Percentiles rank a stretch among this genome's conserved stretches.
These are phyloP conservation scores for Microcebus tavaratra DNA, from an alignment of 2,113 vertebrate genomes.

Conservation along the genomic window DNA sequence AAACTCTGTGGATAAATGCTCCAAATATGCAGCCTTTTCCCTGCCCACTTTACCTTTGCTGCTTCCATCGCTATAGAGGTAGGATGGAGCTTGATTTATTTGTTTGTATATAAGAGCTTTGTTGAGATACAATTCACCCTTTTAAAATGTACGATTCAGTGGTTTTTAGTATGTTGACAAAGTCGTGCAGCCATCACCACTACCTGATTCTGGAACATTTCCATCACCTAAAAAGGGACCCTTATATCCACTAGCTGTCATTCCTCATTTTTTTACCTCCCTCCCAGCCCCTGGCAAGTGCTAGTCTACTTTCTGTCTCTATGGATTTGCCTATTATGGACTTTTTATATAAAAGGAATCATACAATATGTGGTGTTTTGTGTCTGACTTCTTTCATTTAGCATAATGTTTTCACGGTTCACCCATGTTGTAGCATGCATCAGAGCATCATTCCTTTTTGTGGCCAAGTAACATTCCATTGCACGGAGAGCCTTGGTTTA, in stretches of 20 bases:
- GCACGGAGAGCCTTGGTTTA: neutral
- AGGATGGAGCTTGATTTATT: neutral
- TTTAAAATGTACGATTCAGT: neutral
- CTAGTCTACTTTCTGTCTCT: neutral
- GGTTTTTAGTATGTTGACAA: constrained; percentile 13
- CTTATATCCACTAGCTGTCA: neutral
- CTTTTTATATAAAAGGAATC: neutral
- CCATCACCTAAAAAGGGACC: neutral
- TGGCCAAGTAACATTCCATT: neutral
- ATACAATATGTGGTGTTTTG: neutral
- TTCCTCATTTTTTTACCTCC: neutral
- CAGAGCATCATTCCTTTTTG: neutral
- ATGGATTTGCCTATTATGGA: neutral
- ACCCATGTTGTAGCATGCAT: neutral
- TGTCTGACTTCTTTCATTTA: neutral
- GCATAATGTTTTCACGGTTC: neutral
- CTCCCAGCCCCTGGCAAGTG: neutral
- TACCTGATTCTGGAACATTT: neutral
- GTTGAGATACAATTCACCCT: constrained; percentile 11
- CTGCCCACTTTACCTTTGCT: neutral
- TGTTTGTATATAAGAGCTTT: constrained; percentile 42
- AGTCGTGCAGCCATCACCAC: neutral
- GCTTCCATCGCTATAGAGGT: neutral
- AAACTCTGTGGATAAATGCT: neutral
- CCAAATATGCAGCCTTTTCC: neutral